A percentile compares a stretch with the other conserved stretches of the same genome.
phyloP scores from a whole-genome alignment of 2,113 vertebrate genomes.

The Oreochromis aureus region DNA sequence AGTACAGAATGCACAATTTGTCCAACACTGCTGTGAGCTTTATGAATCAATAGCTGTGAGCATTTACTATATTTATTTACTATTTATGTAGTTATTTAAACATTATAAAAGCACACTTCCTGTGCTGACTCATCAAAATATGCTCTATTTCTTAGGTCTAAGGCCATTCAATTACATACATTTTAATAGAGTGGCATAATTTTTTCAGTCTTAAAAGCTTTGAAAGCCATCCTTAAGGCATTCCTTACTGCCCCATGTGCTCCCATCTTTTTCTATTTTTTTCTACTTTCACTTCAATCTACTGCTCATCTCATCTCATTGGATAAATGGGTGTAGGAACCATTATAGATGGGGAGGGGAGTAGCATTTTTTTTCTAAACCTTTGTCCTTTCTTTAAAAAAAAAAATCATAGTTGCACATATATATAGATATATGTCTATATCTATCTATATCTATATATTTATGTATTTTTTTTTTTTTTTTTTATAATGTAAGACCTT shows the following conservation, averaged over 20 bases:
- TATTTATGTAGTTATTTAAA: not conserved
- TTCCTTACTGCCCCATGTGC: not conserved
- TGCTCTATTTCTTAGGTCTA: not conserved
- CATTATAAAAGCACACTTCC: not conserved
- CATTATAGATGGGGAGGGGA: not conserved
- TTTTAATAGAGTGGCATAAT: conserved; percentile 9
- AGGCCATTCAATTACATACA: not conserved
- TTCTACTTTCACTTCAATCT: not conserved
- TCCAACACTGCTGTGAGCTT: not conserved
- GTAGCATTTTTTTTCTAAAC: not conserved
- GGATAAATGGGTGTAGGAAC: not conserved
- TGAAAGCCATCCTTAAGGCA: conserved; percentile 17
- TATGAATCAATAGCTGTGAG: not conserved
- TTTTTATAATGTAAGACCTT: not conserved
- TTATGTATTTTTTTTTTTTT: accelerated
- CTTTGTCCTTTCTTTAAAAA: not conserved
- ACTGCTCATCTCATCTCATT: not conserved
- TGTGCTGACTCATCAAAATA: not conserved
- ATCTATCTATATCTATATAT: accelerated
- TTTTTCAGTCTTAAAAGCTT: conserved; percentile 27
- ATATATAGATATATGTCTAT: accelerated
- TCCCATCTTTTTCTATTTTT: not conserved
- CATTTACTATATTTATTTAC: not conserved
- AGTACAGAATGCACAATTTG: not conserved
- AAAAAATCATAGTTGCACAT: not conserved